Base-by-base conservation (phyloP, 1,140 invertebrate species). In the Arion vulgaris region DNA sequence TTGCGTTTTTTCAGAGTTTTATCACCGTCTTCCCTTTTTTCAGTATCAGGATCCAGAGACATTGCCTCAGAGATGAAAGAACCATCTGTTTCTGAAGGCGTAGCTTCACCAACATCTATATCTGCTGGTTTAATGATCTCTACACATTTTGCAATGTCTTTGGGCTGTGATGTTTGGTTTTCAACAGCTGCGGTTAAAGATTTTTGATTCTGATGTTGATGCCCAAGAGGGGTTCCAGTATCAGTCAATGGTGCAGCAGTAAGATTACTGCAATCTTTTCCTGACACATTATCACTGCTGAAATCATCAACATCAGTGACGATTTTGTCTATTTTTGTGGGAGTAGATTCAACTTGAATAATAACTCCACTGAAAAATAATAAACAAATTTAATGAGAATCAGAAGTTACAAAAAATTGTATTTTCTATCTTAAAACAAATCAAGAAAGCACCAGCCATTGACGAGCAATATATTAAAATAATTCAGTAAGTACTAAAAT, bases 21-120 rank as follows among this genome's bases (percentile, higher is more conserved):
- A 23, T 57, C 51, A 15, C n/a, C 32, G 26, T 79, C 68, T 1
- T 45, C 68, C 36, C 57, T 28, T 36, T 17, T 53, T 57, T 79
- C 73, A 41, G 32, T 51, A 49, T 51, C 51, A 23, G 69, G 41
- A 36, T 82, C 57, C 19, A 72, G n/a, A 36, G 57, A 76, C 57
- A 66, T 9, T 11, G 53, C 36, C 23, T 82, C 73, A 69, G 74
- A 78, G 0, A 69, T 41, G 19, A 5, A 38, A 39, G 81, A 36
- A 34, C 32, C 28, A 23, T 76, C 49, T 13, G 23, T 34, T 34
- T 66, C 81, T 36, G 81, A 68, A 32, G 72, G 28, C 19, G 72
- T 34, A 17, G 26, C 69, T 69, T 32, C 51, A 68, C 69, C 36
- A 34, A 72, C 53, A 51, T 36, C 74, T 32, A 23, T 49, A 38